Base-by-base conservation (phyloP, 2,888 invertebrate genomes). In the Trissoscelio sp. region DNA sequence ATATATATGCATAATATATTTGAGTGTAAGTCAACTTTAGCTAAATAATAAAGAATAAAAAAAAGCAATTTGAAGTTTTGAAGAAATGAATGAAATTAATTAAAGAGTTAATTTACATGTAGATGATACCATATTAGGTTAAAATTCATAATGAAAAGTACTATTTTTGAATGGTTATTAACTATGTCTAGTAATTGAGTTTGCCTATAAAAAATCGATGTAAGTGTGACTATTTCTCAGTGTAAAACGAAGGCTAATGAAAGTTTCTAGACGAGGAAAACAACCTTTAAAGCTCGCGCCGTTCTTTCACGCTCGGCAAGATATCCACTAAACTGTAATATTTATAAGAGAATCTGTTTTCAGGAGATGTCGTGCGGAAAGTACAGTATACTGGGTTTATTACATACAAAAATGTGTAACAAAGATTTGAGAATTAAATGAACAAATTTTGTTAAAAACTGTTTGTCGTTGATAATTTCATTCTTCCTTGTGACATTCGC, bases 321-420 rank as follows among this genome's bases (percentile, higher is more conserved):
- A 64, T 48, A 48, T 34, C 62, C 46, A 64, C 31, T 64, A 64
- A 64, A 64, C 48, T 64, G 62, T 48, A 48, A 64, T 48, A 48
- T 46, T 64, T 64, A 64, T 64, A 18, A 46, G 48, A 48, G 48
- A 62, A 18, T 48, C 48, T 34, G 62, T 64, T 48, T 64, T 64
- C 62, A 14, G 34, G 48, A 64, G 48, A 64, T 34, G 48, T 64
- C 48, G 62, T 20, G 46, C 44, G 60, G 44, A 60, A 60, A 44
- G 58, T 58, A 22, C 39, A 22, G 58, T 22, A 22, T 28, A 1
- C 12, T 39, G 6, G 7, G 39, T 20, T 39, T 58, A 22, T 58
- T 58, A 39, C 58, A 39, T 22, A 22, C 14, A 22, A 58, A 58
- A 58, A 37, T 58, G 12, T 58, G 58, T 58, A 58, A 58, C 58